phyloP scores from a whole-genome alignment of 2,113 vertebrate species.

The Numida meleagris region DNA sequence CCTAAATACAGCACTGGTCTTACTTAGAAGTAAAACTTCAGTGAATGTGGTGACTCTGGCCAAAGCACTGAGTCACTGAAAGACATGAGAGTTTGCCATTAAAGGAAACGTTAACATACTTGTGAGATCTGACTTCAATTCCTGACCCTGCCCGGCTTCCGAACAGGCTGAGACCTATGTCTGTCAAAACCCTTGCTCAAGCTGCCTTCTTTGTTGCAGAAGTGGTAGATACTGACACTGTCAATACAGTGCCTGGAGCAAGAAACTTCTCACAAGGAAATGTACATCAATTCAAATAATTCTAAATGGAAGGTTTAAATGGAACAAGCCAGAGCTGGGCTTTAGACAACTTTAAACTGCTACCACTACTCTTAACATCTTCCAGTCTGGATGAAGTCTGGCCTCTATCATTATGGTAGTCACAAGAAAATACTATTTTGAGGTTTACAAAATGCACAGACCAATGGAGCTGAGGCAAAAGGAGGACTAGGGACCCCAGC shows the following conservation, averaged over 20 bases:
- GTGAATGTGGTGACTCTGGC: neutral
- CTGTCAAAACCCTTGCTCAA: neutral
- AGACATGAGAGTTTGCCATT: neutral
- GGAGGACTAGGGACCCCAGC: neutral
- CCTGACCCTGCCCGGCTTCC: neutral
- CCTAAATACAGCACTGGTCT: neutral
- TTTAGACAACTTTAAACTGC: neutral
- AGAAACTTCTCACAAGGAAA: neutral
- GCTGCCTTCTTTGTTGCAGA: neutral
- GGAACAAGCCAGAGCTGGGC: neutral
- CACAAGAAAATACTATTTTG: neutral
- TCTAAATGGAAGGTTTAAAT: neutral
- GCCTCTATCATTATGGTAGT: neutral
- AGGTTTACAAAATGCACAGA: neutral
- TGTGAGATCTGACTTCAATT: neutral
- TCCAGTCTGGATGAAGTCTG: neutral
- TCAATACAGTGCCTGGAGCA: neutral
- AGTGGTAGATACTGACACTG: neutral
- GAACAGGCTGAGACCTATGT: neutral
- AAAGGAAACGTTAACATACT: neutral
- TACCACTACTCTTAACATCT: neutral
- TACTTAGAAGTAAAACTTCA: neutral
- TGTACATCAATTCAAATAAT: neutral
- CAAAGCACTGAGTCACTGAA: neutral
- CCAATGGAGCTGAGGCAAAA: neutral